Base-by-base conservation (phyloP, 2,888 invertebrate genomes). In the Hyalella azteca region DNA sequence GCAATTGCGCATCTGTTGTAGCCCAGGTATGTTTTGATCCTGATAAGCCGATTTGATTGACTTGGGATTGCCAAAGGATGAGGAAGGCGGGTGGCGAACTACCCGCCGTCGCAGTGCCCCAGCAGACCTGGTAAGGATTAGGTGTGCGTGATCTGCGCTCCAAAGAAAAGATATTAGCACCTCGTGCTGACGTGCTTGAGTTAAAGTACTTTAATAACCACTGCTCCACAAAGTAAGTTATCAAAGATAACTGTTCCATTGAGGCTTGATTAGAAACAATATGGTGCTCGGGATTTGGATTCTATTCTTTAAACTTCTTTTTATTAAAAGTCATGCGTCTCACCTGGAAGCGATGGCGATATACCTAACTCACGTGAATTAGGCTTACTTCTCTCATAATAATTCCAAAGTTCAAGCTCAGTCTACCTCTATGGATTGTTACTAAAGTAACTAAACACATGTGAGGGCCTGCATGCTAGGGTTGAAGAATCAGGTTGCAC, bases 321-420 rank as follows among this genome's bases (percentile, higher is more conserved):
- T 11, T 22, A 54, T 54, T 54, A 54, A 54, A 26, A 11, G 54
- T 29, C 54, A 54, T 29, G 2, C 22, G 54, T 7, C 54, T 54
- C 54, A 54, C 54, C 54, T 54, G 54, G 54, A 54, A 54, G 54
- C 13, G 54, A 29, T 26, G 54, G 29, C 54, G 29, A 54, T 54
- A 26, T 26, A 13, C 11, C 26, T 13, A 4, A 1, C 54, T 54
- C 19, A 26, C 22, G 29, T 54, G 22, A 22, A 5, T 11, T 3
- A 26, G 22, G 29, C 1, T 54, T 49, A 7, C 9, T 22, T 54
- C 54, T 26, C 26, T 26, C 9, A 15, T 0, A 26, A 7, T n/a
- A 5, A 9, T 54, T 22, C 22, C 26, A 54, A 54, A 54, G 45
- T 45, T 11, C 22, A 13, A 50, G 3, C 50, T 13, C 13, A 26